Base-by-base conservation (phyloP, 92 coral and sea anemone genomes). In the Zoanthus sociatus region DNA sequence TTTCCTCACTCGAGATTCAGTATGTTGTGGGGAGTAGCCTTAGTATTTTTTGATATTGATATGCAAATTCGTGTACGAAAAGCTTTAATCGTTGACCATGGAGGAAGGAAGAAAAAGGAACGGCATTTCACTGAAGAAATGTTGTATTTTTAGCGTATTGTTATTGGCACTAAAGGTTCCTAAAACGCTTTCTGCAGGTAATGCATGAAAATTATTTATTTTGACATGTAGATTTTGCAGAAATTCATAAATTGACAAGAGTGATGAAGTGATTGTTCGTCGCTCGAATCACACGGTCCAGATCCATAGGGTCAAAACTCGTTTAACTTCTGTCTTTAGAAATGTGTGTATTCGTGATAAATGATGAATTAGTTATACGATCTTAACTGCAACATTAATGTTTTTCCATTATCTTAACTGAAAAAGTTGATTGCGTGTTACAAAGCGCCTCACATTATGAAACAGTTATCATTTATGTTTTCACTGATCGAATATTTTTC, bases 141-240 rank as follows among this genome's bases (percentile, higher is more conserved):
- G 58, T 71, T 71, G 76, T 71, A 10, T 71, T 71, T 71, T 71
- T 17, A 31, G 76, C 76, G 76, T 71, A 71, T 71, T 71, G 30
- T 71, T 71, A 71, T 26, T 71, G 76, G 76, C 76, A 71, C 76
- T 71, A 71, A 71, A 71, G 76, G 76, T 31, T 71, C 76, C 76
- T 10, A 31, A 5, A 71, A 31, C 51, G 48, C 33, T 71, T 31
- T 71, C 20, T 71, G 9, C 76, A 71, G 76, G 76, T 71, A 71
- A 71, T 71, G 30, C 76, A 31, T 71, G 53, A 71, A 71, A 71
- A 17, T 31, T 71, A 31, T 71, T 31, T 71, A 17, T 17, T 71
- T 71, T 71, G 76, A 71, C 76, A 0, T 53, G 58, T 53, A 53
- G 58, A 53, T 53, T 53, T 53, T 53, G 58, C 58, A 0, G 58